A percentile compares a stretch with the other conserved stretches of the same genome.
phyloP scores from a whole-genome alignment of 2,888 invertebrate genomes.

The Ophonus ardosiacus region DNA sequence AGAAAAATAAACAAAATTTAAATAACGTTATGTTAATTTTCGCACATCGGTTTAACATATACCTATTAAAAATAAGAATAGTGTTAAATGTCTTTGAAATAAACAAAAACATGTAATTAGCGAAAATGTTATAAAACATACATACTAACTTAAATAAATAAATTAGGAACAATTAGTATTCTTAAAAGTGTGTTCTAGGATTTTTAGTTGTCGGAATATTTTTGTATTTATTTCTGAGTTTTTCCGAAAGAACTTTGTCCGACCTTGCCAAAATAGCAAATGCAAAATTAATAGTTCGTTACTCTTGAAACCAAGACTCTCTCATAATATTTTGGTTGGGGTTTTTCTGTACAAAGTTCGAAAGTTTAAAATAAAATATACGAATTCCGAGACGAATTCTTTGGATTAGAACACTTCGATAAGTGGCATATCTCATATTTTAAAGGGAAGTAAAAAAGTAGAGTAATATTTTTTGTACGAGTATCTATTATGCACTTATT shows the following conservation, averaged over 20 bases:
- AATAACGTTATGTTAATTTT: conserved; percentile 1
- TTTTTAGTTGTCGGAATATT: neutral
- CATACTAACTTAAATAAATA: neutral
- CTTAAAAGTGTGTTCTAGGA: neutral
- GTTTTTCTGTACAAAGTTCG: neutral
- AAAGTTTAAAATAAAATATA: neutral
- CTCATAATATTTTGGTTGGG: conserved; percentile 10
- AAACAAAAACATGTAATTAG: neutral
- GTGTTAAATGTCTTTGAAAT: neutral
- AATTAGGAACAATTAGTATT: neutral
- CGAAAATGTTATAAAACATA: neutral
- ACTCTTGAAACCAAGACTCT: neutral
- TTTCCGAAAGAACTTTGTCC: neutral
- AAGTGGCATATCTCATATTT: no score
- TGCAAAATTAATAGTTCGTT: conserved; percentile 37
- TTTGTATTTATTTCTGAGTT: neutral
- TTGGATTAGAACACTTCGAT: no score
- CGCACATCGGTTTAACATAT: neutral
- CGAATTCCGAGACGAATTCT: no score
- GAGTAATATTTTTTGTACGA: no score
- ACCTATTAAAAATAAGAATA: neutral
- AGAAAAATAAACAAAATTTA: conserved; percentile 5
- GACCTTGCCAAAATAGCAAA: neutral
- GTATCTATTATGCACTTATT: no score
- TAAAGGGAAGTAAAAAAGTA: no score